Evolutionary conservation across 2,113 vertebrate species (phyloP), one percentile per base, ranked within the genome.

Genomic region (Agapornis roseicollis): DNA sequence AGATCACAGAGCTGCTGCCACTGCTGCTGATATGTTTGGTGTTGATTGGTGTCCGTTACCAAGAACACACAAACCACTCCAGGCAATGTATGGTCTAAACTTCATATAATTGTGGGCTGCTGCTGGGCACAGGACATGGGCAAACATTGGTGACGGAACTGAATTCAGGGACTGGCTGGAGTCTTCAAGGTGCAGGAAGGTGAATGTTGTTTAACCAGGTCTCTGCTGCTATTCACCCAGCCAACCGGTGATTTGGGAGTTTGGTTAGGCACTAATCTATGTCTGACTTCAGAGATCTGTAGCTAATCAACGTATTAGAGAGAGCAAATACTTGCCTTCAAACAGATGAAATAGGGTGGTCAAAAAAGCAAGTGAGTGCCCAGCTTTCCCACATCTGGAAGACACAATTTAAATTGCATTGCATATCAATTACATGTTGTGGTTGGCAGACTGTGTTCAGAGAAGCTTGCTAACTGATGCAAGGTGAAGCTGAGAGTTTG

Each of bases 101-200:
- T 83, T 80, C 0, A 3, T 31, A 29, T 85, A 58, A 35, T 25
- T 68, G 11, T 74, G 74, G 27, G 53, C 29, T 66, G 31, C 68
- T 84, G 28, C 61, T 84, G 60, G n/a, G 22, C 29, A 28, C 0
- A 3, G 10, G 20, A 10, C 37, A 19, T 17, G 77, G 31, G n/a
- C 72, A 52, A 50, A 53, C 2, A 0, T 14, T 47, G 3, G 2
- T 72, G 47, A 10, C 7, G 25, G 12, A 13, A 52, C 25, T 17
- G 29, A 73, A 35, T 83, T 88, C 33, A 24, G 29, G 25, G 23
- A 19, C 39, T 89, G 60, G 25, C 42, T 82, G 42, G 66, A 65
- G 52, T 11, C 35, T 35, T 74, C 28, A 33, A 23, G 28, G n/a
- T 85, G 41, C 41, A 28, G 29, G 39, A 89, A 17, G 8, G 14